Base-by-base conservation (phyloP, 1,140 invertebrate species). In the Drosophila auraria region DNA sequence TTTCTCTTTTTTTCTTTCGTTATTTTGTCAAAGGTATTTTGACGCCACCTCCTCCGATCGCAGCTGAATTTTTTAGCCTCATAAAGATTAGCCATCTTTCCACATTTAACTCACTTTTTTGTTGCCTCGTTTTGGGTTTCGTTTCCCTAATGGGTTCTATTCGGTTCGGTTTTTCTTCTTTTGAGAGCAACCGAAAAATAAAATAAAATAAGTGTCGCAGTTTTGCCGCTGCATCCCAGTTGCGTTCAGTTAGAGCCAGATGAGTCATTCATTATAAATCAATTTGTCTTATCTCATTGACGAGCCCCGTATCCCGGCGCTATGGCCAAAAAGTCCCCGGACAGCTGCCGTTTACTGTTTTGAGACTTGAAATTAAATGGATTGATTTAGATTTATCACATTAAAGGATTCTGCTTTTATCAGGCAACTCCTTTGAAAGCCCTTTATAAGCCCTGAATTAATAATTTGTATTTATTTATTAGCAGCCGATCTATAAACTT, bases 1-100 rank as follows among this genome's bases (percentile, higher is more conserved):
- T 54, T 71, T 56, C 15, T 40, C 53, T 17, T 60, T 27, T 62
- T 56, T 73, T 49, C 75, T 76, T 57, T 66, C 44, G 30, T 49
- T 66, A 56, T 56, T 89, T 70, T 73, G 70, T 73, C 68, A 49
- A 78, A 83, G 80, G 82, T 73, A 90, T 91, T 91, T 83, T 91
- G 76, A 87, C 87, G 87, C 87, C 83, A 90, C 72, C 70, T 75
- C 20, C 66, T 2, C 27, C 54, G 64, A 73, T 78, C 82, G 82
- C 76, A 82, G 76, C 82, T 83, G 83, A 80, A 82, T 86, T 83
- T 83, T 83, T 53, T 69, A 78, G 56, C 54, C 73, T 80, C 73
- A 78, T 80, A 91, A 89, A 91, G 89, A 91, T 91, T 84, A 91
- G 83, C 70, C 65, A 91, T 91, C 83, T 87, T 91, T 91, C 83